Conservation (phyloP, 1,140 invertebrate species). For the Pachypeltis micranthus region DNA sequence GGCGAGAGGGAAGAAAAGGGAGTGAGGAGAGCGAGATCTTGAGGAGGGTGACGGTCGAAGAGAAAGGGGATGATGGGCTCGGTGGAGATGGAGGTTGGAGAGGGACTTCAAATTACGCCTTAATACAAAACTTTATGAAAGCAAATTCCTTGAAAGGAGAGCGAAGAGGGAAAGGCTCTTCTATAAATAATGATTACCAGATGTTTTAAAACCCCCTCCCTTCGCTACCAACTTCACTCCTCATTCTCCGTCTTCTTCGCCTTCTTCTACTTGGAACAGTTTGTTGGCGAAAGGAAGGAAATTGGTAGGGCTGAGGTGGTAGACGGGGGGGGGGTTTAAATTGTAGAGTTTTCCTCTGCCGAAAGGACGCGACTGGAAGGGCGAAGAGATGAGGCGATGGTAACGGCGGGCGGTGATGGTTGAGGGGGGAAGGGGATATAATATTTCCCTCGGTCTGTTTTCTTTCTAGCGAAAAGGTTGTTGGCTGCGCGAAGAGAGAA, state of each 20-base stretch:
- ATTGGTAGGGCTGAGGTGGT: background rate
- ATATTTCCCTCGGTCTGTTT: slow-evolving; percentile 8
- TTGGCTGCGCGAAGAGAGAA: background rate
- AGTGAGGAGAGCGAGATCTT: background rate
- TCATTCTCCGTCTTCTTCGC: background rate
- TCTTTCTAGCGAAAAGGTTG: background rate
- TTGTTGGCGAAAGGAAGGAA: background rate
- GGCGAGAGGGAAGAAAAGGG: background rate
- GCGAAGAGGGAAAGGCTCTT: background rate
- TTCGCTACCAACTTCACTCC: background rate
- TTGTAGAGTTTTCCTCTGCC: slow-evolving; percentile 10
- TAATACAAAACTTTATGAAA: slow-evolving; percentile 15
- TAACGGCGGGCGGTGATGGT: background rate
- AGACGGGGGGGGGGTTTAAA: background rate
- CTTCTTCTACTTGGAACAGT: slow-evolving; percentile 1
- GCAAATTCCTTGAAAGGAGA: slow-evolving; percentile 13
- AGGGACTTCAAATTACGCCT: slow-evolving; percentile 13
- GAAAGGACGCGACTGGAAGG: slow-evolving; percentile 1
- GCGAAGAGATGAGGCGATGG: background rate
- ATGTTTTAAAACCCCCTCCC: slow-evolving; percentile 7
- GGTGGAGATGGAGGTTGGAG: background rate
- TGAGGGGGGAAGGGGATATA: background rate
- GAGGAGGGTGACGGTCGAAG: too few relatives aligned
- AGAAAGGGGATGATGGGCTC: background rate
- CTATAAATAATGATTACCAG: slow-evolving; percentile 15